Conservation (phyloP, 2,797 vertebrate species). For the Benthosema pterotum region DNA sequence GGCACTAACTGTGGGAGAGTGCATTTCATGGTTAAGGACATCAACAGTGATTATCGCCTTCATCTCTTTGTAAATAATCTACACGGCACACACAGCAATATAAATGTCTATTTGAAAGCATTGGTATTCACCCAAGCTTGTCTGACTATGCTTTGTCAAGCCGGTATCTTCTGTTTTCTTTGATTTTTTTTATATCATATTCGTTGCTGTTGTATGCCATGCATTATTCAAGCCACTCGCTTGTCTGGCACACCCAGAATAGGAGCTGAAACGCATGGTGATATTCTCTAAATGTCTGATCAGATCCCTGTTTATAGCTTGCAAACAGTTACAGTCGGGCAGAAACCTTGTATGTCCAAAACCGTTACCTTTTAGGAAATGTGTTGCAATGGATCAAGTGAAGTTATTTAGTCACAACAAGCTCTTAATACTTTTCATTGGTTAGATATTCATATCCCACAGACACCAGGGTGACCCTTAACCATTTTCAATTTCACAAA, state of each 20-base stretch:
- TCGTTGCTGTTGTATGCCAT: slow-evolving; percentile 46
- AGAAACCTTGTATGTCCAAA: no score
- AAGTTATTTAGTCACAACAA: no score
- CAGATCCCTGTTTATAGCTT: slow-evolving; percentile 40
- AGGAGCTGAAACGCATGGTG: slow-evolving; percentile 31
- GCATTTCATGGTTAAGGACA: not conserved
- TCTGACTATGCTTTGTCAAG: slow-evolving; percentile 40
- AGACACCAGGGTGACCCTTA: no score
- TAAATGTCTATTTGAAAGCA: slow-evolving; percentile 13
- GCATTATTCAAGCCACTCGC: slow-evolving; percentile 63
- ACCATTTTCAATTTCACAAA: no score
- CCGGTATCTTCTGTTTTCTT: slow-evolving; percentile 4
- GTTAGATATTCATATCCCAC: no score
- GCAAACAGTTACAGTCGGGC: slow-evolving; percentile 15
- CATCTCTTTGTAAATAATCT: not conserved
- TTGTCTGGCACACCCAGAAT: slow-evolving; percentile 22
- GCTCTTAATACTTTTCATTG: no score
- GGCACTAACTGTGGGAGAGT: slow-evolving; percentile 19
- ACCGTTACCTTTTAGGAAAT: no score
- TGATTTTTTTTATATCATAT: slow-evolving; percentile 49
- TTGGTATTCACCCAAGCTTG: slow-evolving; percentile 26
- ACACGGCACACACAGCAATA: no score
- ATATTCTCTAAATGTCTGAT: slow-evolving; percentile 46
- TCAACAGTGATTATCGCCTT: not conserved
- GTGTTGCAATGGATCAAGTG: no score